Conservation (phyloP, 2,113 vertebrate genomes). For the Phrynocephalus versicolor region DNA sequence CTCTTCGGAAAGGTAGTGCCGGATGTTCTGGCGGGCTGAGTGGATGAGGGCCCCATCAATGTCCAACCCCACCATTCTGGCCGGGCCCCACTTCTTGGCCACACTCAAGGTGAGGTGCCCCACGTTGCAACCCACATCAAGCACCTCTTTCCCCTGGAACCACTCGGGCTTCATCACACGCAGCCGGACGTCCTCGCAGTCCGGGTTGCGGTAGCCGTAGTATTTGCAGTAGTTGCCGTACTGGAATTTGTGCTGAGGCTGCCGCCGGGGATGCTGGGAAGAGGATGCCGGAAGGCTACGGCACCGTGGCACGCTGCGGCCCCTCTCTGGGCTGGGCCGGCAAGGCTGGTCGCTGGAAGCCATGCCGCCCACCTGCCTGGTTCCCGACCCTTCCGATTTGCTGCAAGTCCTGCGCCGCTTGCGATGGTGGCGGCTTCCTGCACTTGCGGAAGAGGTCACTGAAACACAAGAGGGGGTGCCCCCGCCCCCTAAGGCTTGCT, state of each 20-base stretch:
- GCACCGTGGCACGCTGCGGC: slow-evolving; percentile 40
- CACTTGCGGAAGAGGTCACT: background rate
- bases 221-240: slow-evolving; percentile 84
- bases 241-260: slow-evolving; percentile 78
- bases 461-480: slow-evolving; percentile 51
- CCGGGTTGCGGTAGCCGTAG: slow-evolving; percentile 85
- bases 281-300: slow-evolving; percentile 48
- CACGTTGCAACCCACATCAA: slow-evolving; percentile 88
- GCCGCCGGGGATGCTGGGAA: slow-evolving; percentile 49
- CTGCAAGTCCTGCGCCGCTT: slow-evolving; percentile 82
- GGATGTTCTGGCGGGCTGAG: slow-evolving; percentile 84
- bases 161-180: slow-evolving; percentile 80
- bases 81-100: slow-evolving; percentile 79
- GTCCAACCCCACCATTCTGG: slow-evolving; percentile 87
- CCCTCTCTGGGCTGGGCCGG: slow-evolving; percentile 46
- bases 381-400: slow-evolving; percentile 61
- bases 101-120: slow-evolving; percentile 86
- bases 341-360: background rate
- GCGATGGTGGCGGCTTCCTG: slow-evolving; percentile 68
- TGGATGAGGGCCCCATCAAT: slow-evolving; percentile 80
- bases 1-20: slow-evolving; percentile 87
- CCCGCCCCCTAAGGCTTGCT: slow-evolving; percentile 57
- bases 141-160: slow-evolving; percentile 83
- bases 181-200: slow-evolving; percentile 77
- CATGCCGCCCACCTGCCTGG: slow-evolving; percentile 37